A percentile compares a stretch with the other conserved stretches of the same genome.
Conservation (phyloP, 2,113 vertebrate species). For the Daphoenositta chrysoptera region DNA sequence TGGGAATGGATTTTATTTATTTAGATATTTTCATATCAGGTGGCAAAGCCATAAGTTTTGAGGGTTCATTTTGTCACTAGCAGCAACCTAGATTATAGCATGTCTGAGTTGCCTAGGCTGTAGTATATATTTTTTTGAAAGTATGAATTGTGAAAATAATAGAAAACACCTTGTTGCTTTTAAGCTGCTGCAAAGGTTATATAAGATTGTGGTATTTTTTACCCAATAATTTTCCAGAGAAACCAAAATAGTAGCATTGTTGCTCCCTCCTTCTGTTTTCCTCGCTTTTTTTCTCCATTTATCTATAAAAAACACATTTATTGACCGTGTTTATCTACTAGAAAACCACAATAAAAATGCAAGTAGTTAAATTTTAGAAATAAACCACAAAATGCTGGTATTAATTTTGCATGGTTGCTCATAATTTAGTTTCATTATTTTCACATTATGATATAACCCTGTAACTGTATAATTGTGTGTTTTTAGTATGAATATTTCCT, state of each 20-base stretch:
- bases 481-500: background rate
- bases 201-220: background rate
- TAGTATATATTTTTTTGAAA: background rate
- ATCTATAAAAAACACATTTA: background rate
- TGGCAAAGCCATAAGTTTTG: background rate
- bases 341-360: background rate
- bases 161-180: background rate
- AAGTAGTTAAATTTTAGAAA: background rate
- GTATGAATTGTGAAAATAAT: background rate
- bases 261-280: background rate
- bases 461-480: background rate
- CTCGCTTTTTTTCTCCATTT: background rate
- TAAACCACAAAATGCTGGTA: background rate
- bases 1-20: slow-evolving; percentile 23
- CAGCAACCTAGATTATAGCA: background rate
- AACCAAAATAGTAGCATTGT: background rate
- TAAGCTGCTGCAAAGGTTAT: background rate
- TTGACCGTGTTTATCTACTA: background rate
- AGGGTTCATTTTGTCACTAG: background rate
- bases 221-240: background rate
- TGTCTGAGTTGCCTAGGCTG: background rate
- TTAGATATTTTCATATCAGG: slow-evolving; percentile 6
- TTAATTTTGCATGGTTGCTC: background rate
- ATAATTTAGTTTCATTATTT: background rate
- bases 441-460: background rate